phyloP scores from a whole-genome alignment of 2,113 vertebrate genomes.

The Rhynchopsitta pachyrhyncha region DNA sequence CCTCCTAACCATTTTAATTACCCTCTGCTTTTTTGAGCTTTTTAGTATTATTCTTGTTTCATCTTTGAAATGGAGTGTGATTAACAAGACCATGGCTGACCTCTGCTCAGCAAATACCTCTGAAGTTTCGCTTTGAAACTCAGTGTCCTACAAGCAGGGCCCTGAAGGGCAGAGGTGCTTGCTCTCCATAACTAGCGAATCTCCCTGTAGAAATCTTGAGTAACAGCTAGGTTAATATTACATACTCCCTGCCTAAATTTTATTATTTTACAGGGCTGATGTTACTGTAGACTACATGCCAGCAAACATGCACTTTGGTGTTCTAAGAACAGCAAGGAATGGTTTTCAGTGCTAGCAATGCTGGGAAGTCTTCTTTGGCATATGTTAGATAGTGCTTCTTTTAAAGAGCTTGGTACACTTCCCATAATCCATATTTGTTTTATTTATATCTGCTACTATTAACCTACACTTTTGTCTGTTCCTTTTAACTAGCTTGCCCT shows the following conservation, averaged over 20 bases:
- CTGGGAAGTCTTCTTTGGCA: background rate
- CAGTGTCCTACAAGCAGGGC: background rate
- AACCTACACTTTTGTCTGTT: background rate
- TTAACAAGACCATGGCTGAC: background rate
- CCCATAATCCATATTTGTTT: background rate
- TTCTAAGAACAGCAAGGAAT: background rate
- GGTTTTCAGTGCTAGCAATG: background rate
- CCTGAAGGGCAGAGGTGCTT: background rate
- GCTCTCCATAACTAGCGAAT: background rate
- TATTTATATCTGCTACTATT: background rate
- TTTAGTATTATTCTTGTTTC: background rate
- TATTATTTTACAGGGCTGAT: background rate
- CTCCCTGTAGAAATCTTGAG: background rate
- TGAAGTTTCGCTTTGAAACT: background rate
- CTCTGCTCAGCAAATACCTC: background rate
- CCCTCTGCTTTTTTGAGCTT: background rate
- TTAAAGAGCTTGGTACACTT: background rate
- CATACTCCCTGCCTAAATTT: background rate
- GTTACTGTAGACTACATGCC: background rate
- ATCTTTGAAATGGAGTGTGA: background rate
- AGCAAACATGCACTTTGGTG: background rate
- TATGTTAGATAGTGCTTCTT: background rate
- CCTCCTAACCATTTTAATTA: background rate
- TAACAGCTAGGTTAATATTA: background rate
- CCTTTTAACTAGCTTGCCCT: background rate